Base-by-base conservation (phyloP, 2,797 vertebrate genomes). In the Lates japonicus region DNA sequence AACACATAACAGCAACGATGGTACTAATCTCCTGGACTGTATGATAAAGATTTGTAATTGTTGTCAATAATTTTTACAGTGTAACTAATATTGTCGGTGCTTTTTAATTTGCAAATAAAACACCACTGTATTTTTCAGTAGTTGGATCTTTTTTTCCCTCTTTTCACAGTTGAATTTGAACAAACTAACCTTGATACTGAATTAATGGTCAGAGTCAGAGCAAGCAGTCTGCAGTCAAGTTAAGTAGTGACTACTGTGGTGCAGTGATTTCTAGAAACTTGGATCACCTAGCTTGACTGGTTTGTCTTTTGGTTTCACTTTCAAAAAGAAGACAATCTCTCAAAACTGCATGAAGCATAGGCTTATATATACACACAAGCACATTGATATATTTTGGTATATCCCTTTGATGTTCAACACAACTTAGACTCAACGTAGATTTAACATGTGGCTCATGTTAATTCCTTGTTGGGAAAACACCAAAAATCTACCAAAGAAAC, bases 61-160 rank as follows among this genome's bases (percentile, higher is more conserved):
- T 96, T 96, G 96, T 96, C 95, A 93, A 96, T 96, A 95, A 95
- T 96, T 96, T 96, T 95, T 96, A 96, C 94, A 95, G 94, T 96
- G 95, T 96, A 96, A 96, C 95, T 96, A 95, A 96, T 96, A 96
- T 96, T 96, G 95, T 96, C 93, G 95, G 93, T 95, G 93, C 94
- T 96, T 96, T 96, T 96, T 96, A 95, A 96, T 96, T 96, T 96
- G 94, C 95, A 95, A 96, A 96, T 96, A 96, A 96, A 96, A 95
- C 94, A 95, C 95, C 95, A 96, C 95, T 96, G 95, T 96, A 95
- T 96, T 96, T 96, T 95, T 96, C 92, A 94, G 70, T 91, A 91
- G 48, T 70, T 70, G 51, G 64, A 33, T 76, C 42, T 29, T 48
- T 79, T 55, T 67, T 70, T 12, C 46, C 48, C 20, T 19, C 13